Percentiles rank a stretch among this genome's conserved stretches.
These are phyloP conservation scores for Choloepus hoffmanni DNA, from an alignment of 2,113 vertebrate genomes.

Conservation along the genomic window DNA sequence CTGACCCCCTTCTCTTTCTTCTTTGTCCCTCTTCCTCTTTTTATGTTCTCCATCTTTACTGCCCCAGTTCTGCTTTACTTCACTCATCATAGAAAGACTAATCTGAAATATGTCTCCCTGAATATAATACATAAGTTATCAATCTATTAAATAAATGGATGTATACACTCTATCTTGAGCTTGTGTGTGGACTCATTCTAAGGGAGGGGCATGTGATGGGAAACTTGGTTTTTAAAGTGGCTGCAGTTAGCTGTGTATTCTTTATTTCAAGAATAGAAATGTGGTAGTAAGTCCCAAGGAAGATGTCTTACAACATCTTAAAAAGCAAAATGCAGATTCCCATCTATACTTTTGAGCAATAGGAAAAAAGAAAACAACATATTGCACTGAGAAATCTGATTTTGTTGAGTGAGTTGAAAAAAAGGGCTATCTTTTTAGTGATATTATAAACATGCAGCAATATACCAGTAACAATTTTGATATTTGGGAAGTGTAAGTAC, in stretches of 20 bases:
- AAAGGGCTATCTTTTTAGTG: background rate
- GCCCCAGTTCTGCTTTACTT: background rate
- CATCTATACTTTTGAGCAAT: background rate
- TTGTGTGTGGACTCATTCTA: background rate
- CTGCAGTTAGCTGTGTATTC: background rate
- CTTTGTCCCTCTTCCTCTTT: background rate
- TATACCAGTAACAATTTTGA: constrained; percentile 5
- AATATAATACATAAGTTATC: background rate
- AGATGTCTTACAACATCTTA: background rate
- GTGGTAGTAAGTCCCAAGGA: background rate
- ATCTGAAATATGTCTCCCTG: background rate
- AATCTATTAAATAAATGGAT: background rate
- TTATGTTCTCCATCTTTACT: background rate
- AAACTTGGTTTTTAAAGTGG: background rate
- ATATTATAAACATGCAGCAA: background rate
- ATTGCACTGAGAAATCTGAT: constrained; percentile 4
- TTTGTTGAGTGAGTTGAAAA: background rate
- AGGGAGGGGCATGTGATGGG: background rate
- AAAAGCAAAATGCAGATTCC: constrained; percentile 41
- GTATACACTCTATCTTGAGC: background rate
- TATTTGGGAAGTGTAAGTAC: background rate
- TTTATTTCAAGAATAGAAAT: constrained; percentile 36
- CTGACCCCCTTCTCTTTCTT: background rate
- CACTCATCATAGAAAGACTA: background rate
- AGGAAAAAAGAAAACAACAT: constrained; percentile 1